Base-by-base conservation (phyloP, 2,888 invertebrate genomes). In the Papilio gigon region DNA sequence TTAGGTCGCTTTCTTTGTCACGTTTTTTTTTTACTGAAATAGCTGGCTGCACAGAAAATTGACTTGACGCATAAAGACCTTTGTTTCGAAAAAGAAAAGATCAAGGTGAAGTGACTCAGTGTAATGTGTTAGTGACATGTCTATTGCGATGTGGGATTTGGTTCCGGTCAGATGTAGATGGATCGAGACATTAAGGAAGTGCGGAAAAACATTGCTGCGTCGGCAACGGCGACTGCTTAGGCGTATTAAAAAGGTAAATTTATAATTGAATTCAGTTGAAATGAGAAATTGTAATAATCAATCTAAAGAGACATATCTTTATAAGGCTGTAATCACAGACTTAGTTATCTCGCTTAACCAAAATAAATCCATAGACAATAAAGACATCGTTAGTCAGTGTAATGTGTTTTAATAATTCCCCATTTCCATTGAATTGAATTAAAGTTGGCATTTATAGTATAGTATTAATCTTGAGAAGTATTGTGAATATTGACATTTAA, bases 161-260 rank as follows among this genome's bases (percentile, higher is more conserved):
- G 82, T 92, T 84, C 92, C 89, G 74, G 84, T 85, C 66, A 80
- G 89, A 77, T 84, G 87, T 77, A 84, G 88, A 33, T 90, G 90
- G 90, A 88, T 92, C 60, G 90, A 91, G 78, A 89, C 92, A 56
- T 78, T 92, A 77, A 80, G 90, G 63, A 85, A 89, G 71, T 92
- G 92, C 77, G 92, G 92, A 50, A 92, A 92, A 76, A 90, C 92
- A 20, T 81, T 92, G 70, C 82, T 92, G 79, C 83, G 90, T 14
- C 84, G 92, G 44, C 92, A 92, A 74, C 81, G 92, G 50, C 80
- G 89, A 20, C 76, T 92, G n/a, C 83, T 92, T 56, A 84, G 89
- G 72, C 82, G 89, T 61, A 78, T 93, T 47, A 90, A 90, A 76
- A 92, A 92, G 92, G 92, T 92, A 90, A 68, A 2, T 25, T 8